phyloP scores from a whole-genome alignment of 2,113 vertebrate genomes.

The Pleuronectes platessa region DNA sequence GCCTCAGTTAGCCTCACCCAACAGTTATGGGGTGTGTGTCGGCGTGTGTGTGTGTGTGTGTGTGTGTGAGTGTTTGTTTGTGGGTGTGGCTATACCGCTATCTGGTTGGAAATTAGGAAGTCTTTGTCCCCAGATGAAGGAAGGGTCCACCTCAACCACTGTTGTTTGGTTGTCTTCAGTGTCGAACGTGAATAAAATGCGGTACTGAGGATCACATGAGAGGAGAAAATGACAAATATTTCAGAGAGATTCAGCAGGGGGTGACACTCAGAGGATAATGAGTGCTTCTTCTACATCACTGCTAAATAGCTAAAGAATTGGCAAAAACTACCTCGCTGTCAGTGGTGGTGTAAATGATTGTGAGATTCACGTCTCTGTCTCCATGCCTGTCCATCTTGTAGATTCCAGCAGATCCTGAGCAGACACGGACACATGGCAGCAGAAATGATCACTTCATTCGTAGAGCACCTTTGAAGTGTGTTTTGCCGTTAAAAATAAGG shows the following conservation, averaged over 20 bases:
- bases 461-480: background rate
- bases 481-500: background rate
- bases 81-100: conserved; percentile 21
- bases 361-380: conserved; percentile 87
- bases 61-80: background rate
- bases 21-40: too few relatives aligned
- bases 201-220: conserved; percentile 80
- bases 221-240: conserved; percentile 9
- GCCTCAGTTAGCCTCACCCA: too few relatives aligned
- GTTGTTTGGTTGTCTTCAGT: conserved; percentile 77
- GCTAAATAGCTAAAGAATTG: background rate
- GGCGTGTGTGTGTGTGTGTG: too few relatives aligned
- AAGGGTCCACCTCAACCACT: conserved; percentile 25
- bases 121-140: conserved; percentile 85
- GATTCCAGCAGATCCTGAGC: conserved; percentile 82
- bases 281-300: background rate
- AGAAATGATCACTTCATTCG: background rate
- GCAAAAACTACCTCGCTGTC: conserved; percentile 78
- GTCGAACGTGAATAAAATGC: conserved; percentile 84
- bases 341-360: conserved; percentile 85
- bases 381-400: conserved; percentile 88
- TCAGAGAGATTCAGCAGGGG: background rate
- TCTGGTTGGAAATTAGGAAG: conserved; percentile 82
- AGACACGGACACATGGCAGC: background rate
- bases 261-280: background rate